phyloP scores from a whole-genome alignment of 1,140 invertebrate genomes.

The Microplitis mediator region DNA sequence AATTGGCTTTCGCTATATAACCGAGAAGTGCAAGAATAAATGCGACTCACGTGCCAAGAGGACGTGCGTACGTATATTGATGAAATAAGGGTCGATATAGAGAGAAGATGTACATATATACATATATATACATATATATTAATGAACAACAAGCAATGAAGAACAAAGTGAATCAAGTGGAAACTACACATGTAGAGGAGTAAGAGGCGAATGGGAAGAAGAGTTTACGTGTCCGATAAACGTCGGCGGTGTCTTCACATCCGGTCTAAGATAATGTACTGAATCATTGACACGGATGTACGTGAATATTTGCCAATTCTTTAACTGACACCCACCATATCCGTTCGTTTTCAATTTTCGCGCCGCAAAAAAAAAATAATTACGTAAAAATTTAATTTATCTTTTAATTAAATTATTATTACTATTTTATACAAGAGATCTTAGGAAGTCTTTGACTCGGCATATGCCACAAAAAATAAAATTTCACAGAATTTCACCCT shows the following conservation, averaged over 20 bases:
- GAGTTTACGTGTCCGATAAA: conserved; percentile 28
- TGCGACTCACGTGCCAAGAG: conserved; percentile 29
- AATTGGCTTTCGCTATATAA: conserved; percentile 23
- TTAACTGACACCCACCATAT: not conserved
- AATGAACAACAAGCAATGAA: not conserved
- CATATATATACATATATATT: not conserved
- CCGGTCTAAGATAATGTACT: conserved; percentile 18
- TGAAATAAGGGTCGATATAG: conserved; percentile 11
- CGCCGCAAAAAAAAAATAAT: not conserved
- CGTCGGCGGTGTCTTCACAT: conserved; percentile 16
- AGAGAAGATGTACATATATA: not conserved
- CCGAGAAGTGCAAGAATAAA: conserved; percentile 21
- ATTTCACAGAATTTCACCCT: conserved; percentile 7
- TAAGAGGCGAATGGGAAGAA: conserved; percentile 1
- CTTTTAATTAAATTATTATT: not conserved
- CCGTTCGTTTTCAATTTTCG: not conserved
- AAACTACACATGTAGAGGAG: not conserved
- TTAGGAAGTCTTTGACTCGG: not conserved
- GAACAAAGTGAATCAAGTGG: conserved; percentile 18
- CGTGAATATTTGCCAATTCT: not conserved
- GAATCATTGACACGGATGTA: conserved; percentile 6
- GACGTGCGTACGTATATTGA: conserved; percentile 29
- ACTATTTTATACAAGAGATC: not conserved
- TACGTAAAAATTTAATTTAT: not conserved
- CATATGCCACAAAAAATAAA: not conserved